A percentile compares a stretch with the other conserved stretches of the same genome.
phyloP scores from a whole-genome alignment of 2,113 vertebrate genomes.

The Kobus ellipsiprymnus region DNA sequence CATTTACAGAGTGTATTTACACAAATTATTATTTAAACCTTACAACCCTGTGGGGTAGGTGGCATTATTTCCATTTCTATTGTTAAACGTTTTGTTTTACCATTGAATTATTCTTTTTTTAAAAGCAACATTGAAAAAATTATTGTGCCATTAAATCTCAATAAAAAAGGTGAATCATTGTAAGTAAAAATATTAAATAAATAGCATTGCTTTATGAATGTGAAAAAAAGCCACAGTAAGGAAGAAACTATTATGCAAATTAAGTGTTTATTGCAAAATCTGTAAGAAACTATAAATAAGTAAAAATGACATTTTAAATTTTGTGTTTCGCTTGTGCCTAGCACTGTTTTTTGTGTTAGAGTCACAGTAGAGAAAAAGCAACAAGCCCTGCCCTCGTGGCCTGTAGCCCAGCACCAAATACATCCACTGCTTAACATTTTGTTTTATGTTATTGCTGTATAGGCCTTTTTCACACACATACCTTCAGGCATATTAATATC shows the following conservation, averaged over 20 bases:
- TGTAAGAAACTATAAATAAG: constrained; percentile 23
- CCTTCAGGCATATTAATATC: not conserved
- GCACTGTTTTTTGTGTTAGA: not conserved
- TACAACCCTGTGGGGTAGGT: not conserved
- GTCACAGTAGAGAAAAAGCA: not conserved
- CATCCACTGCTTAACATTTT: not conserved
- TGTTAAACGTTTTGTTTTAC: not conserved
- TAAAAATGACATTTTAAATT: not conserved
- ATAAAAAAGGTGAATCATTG: not conserved
- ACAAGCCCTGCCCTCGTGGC: not conserved
- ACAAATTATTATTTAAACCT: not conserved
- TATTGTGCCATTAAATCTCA: not conserved
- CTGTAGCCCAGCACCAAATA: not conserved
- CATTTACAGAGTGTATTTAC: not conserved
- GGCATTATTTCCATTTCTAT: not conserved
- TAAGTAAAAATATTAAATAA: not conserved
- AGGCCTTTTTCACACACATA: not conserved
- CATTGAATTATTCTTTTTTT: constrained; percentile 11
- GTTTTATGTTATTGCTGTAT: not conserved
- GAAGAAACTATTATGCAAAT: not conserved
- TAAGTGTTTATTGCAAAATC: not conserved
- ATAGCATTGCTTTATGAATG: not conserved
- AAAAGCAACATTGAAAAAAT: not conserved
- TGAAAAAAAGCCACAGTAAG: not conserved
- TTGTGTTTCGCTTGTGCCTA: not conserved